Percentiles rank a stretch among this genome's conserved stretches.
These are phyloP conservation scores for Torymus tubicola DNA, from an alignment of 2,888 invertebrate species.

Conservation along the genomic window DNA sequence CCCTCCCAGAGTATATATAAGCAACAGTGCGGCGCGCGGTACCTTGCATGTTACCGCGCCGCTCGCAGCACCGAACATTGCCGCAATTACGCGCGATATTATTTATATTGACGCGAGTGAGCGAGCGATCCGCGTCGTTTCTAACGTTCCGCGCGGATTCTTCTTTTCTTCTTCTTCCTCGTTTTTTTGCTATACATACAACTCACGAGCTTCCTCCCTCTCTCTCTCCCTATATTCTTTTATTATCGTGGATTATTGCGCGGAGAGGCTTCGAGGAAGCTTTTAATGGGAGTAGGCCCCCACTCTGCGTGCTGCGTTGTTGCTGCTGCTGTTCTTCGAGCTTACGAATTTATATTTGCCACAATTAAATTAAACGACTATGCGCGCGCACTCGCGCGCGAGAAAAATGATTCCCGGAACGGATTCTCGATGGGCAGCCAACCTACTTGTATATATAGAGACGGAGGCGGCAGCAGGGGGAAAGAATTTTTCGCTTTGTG, in stretches of 20 bases:
- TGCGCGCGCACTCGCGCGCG: neutral
- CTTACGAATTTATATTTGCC: slow-evolving; percentile 56
- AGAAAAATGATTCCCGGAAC: slow-evolving; percentile 51
- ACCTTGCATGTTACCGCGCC: slow-evolving; percentile 59
- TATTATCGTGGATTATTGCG: slow-evolving; percentile 44
- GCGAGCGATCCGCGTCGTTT: slow-evolving; percentile 52
- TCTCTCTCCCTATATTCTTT: slow-evolving; percentile 34
- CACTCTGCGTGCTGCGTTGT: no score
- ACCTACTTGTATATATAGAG: no score
- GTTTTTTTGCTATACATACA: slow-evolving; percentile 45
- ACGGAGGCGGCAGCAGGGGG: neutral
- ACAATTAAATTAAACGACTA: slow-evolving; percentile 58
- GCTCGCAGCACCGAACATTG: slow-evolving; percentile 25
- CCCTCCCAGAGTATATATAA: no score
- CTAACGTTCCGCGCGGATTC: slow-evolving; percentile 56
- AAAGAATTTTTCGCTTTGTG: slow-evolving; percentile 32
- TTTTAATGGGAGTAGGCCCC: no score
- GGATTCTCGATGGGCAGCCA: slow-evolving; percentile 6
- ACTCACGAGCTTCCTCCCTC: slow-evolving; percentile 23
- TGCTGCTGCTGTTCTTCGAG: no score
- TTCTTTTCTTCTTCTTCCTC: slow-evolving; percentile 58
- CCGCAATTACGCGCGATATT: slow-evolving; percentile 65
- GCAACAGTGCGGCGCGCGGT: slow-evolving; percentile 51
- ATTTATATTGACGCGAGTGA: slow-evolving; percentile 63
- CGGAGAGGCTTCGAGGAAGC: neutral